Percentiles rank a stretch among this genome's conserved stretches.
Conservation (phyloP, 2,113 vertebrate species). For the Willisornis vidua region DNA sequence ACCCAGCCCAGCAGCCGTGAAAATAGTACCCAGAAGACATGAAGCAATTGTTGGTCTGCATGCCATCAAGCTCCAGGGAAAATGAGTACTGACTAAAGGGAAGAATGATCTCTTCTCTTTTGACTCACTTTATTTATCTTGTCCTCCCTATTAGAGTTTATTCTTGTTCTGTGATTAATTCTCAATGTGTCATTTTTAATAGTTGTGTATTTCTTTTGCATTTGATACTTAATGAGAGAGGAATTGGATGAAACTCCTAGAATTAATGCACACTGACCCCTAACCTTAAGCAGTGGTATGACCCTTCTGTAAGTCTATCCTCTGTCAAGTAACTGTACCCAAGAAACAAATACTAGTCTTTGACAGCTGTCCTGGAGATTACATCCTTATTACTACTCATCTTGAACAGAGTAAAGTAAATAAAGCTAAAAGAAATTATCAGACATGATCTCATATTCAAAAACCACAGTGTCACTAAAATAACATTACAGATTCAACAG, state of each 20-base stretch:
- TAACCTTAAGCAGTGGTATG: slow-evolving; percentile 2
- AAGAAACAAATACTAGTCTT: slow-evolving; percentile 11
- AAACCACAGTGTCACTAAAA: background rate
- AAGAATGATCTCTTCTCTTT: background rate
- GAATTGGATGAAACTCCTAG: background rate
- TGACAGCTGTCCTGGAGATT: slow-evolving; percentile 17
- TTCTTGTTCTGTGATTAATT: background rate
- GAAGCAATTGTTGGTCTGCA: background rate
- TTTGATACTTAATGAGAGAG: background rate
- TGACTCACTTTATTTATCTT: background rate
- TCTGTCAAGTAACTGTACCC: background rate
- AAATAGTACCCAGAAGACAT: background rate
- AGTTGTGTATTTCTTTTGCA: background rate
- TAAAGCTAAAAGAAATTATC: slow-evolving; percentile 9
- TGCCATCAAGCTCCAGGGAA: background rate
- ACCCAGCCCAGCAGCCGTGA: background rate
- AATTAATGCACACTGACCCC: background rate
- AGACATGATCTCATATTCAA: background rate
- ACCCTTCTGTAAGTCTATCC: background rate
- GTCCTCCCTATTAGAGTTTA: background rate
- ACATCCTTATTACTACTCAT: background rate
- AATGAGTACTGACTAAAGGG: background rate
- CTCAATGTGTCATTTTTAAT: background rate
- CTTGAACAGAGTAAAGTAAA: background rate
- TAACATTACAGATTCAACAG: background rate